Evolutionary conservation across 2,797 vertebrate genomes (phyloP).

Genomic region (Hemitrygon akajei): DNA sequence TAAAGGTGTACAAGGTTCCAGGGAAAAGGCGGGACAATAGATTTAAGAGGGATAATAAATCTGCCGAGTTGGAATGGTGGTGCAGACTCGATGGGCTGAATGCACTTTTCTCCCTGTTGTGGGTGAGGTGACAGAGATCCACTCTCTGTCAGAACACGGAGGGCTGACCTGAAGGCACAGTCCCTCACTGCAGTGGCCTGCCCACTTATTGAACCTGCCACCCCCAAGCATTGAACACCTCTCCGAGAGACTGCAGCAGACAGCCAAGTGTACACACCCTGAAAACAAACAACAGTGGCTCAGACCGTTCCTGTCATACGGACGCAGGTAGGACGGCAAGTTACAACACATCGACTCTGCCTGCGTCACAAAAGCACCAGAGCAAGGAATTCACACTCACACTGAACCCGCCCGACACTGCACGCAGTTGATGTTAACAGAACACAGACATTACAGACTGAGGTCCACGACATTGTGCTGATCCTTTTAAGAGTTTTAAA

Average conservation of each 20-base stretch:
- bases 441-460: too few species aligned
- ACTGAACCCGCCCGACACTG: background rate
- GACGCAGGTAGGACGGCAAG: background rate
- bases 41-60: too few species aligned
- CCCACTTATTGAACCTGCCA: background rate
- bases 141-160: background rate
- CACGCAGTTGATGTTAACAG: background rate
- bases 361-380: background rate
- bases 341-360: background rate
- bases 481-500: too few species aligned
- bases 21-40: too few species aligned
- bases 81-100: too few species aligned
- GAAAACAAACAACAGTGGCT: slow-evolving; percentile 7
- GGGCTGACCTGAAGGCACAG: too few species aligned
- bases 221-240: background rate
- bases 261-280: background rate
- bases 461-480: too few species aligned
- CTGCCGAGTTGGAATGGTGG: too few species aligned
- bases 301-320: background rate
- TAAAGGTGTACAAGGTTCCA: too few species aligned
- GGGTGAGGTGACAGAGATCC: background rate
- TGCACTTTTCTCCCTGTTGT: background rate
- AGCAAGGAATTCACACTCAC: background rate
- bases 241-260: background rate
- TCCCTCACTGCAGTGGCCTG: too few species aligned